A percentile compares a stretch with the other conserved stretches of the same genome.
phyloP scores from a whole-genome alignment of 2,113 vertebrate genomes.

The Anser cygnoides region DNA sequence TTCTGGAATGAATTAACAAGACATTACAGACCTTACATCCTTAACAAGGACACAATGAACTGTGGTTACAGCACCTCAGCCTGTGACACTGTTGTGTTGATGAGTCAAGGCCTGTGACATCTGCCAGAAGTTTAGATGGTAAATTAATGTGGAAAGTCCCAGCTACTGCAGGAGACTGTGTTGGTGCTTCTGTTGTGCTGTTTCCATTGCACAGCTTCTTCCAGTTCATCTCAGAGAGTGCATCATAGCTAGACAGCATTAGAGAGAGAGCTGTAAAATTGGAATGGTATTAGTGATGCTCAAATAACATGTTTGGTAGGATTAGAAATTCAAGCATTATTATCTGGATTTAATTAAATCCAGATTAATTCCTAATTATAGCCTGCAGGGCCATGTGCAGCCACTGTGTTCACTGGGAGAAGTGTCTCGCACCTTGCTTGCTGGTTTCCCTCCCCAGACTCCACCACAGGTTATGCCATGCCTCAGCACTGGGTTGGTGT shows the following conservation, averaged over 20 bases:
- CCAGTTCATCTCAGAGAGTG: background rate
- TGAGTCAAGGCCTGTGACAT: background rate
- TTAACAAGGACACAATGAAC: background rate
- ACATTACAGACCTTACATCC: no score
- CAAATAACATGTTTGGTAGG: background rate
- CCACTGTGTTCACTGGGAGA: background rate
- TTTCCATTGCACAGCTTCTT: background rate
- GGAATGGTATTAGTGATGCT: background rate
- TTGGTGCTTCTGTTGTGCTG: background rate
- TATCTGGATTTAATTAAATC: background rate
- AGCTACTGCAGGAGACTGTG: background rate
- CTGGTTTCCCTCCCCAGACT: background rate
- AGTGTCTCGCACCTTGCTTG: background rate
- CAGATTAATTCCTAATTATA: background rate
- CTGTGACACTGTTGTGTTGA: background rate
- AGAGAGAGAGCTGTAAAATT: background rate
- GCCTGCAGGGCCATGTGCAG: background rate
- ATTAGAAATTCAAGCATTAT: background rate
- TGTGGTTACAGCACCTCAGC: background rate
- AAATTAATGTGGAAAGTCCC: background rate
- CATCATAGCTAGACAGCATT: background rate
- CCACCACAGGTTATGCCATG: fast-evolving
- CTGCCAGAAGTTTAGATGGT: background rate
- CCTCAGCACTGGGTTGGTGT: background rate
- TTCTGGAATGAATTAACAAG: no score